Percentiles rank a stretch among this genome's conserved stretches.
Evolutionary conservation across 1,140 invertebrate species (phyloP).

Genomic region (Paraescarpia echinospica): DNA sequence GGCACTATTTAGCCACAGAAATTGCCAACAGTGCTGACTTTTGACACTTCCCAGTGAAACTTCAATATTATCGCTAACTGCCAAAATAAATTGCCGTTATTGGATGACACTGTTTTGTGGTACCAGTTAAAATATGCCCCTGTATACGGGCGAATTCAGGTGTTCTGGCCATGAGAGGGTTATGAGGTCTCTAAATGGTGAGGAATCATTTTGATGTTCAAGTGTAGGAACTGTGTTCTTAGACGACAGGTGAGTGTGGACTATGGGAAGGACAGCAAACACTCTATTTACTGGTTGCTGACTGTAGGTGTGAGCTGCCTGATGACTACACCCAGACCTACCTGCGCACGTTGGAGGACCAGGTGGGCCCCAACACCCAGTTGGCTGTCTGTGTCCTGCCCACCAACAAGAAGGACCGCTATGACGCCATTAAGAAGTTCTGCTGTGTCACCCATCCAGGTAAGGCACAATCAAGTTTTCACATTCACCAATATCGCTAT

Average conservation of each 20-base stretch:
- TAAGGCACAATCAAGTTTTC: constrained; percentile 51
- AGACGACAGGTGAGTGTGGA: constrained; percentile 27
- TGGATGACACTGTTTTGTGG: too few species aligned
- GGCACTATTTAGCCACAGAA: too few species aligned
- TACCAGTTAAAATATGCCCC: too few species aligned
- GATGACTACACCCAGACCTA: constrained; percentile 47
- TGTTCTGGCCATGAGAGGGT: too few species aligned
- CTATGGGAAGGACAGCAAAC: constrained; percentile 28
- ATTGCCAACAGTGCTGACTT: too few species aligned
- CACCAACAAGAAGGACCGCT: constrained; percentile 73
- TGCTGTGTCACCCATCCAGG: constrained; percentile 77
- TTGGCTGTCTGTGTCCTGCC: constrained; percentile 49
- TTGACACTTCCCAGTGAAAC: too few species aligned
- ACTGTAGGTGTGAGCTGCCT: constrained; percentile 31
- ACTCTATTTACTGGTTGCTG: not conserved
- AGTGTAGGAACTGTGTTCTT: too few species aligned
- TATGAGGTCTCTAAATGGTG: too few species aligned
- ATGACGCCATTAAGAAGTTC: constrained; percentile 83
- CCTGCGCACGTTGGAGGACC: constrained; percentile 36
- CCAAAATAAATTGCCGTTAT: too few species aligned
- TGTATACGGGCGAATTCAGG: too few species aligned
- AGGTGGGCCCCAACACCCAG: constrained; percentile 39
- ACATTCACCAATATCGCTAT: not conserved
- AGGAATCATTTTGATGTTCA: too few species aligned
- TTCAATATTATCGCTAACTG: too few species aligned